Base-by-base conservation (phyloP, 1,140 invertebrate genomes). In the Scylla paramamosain region DNA sequence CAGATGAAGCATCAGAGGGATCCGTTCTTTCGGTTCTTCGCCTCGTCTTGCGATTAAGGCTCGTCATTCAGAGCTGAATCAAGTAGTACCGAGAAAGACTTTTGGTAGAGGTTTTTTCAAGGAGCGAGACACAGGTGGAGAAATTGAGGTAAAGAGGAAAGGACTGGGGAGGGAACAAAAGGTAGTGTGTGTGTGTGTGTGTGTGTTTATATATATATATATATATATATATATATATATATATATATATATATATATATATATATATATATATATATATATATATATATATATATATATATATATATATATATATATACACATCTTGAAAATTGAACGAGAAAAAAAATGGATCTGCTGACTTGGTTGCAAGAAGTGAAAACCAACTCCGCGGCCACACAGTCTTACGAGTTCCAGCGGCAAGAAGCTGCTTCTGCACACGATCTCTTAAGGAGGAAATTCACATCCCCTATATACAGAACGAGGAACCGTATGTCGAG, bases 351-450 rank as follows among this genome's bases (percentile, higher is more conserved):
- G 91, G 39, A 83, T 93, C 32, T 84, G 91, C 91, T 93, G 91
- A 93, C 91, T 92, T 46, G 67, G 91, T 67, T 86, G 39, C 91
- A 93, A 84, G 91, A 93, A 93, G 91, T 93, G 91, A 93, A 93
- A 93, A 84, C 77, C 91, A 93, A 48, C 91, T 93, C 91, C n/a
- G 77, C 77, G 91, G 46, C 91, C 77, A 84, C 91, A 93, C 91
- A 84, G 91, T 93, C 91, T 93, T 77, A 84, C 0, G 91, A 84
- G 46, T 84, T 84, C 39, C 32, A 0, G 91, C 16, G 77, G 39
- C 91, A 93, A 84, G 39, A 84, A 45, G 12, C 32, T 25, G 91
- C 91, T 25, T 48, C 82, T 28, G 10, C 77, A 48, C 77, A n/a
- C 77, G 46, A 45, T 39, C 89, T 52, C 10, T n/a, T 83, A 16